Percentiles rank a stretch among this genome's conserved stretches.
phyloP scores from a whole-genome alignment of 2,113 vertebrate species.

The Nannospalax galili region DNA sequence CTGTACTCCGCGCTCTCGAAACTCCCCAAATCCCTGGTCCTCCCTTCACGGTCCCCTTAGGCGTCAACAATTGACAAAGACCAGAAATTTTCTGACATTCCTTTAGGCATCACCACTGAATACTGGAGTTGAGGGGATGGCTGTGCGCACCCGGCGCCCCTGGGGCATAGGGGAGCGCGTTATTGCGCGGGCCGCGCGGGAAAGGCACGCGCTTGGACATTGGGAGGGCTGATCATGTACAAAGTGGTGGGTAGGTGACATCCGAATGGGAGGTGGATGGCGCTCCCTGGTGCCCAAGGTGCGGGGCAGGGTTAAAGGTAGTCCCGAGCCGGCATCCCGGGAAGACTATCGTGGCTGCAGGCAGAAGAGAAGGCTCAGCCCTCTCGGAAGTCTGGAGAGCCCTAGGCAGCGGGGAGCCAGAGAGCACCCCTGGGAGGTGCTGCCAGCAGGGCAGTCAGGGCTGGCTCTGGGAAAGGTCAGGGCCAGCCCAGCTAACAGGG shows the following conservation, averaged over 20 bases:
- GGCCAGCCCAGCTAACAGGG: background rate
- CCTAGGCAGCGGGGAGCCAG: background rate
- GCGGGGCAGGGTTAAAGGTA: constrained; percentile 10
- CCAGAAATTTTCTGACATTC: constrained; percentile 50
- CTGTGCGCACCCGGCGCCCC: background rate
- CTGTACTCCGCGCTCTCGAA: too few species aligned
- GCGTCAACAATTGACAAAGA: constrained; percentile 58
- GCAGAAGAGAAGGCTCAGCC: background rate
- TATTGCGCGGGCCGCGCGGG: background rate
- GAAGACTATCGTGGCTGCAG: background rate
- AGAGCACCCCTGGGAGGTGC: background rate
- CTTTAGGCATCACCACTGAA: constrained; percentile 75
- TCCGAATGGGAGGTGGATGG: background rate
- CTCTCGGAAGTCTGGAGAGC: constrained; percentile 7
- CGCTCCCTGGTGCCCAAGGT: constrained; percentile 18
- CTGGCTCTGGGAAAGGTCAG: background rate
- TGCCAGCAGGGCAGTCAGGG: constrained; percentile 1
- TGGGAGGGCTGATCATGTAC: constrained; percentile 45
- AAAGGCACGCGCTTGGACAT: constrained; percentile 26
- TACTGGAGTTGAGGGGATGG: constrained; percentile 30
- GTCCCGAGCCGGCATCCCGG: background rate
- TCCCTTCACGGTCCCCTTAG: background rate
- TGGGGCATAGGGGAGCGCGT: background rate
- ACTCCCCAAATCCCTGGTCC: background rate
- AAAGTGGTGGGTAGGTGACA: background rate